phyloP scores from a whole-genome alignment of 2,797 vertebrate species.

The Betta splendens region DNA sequence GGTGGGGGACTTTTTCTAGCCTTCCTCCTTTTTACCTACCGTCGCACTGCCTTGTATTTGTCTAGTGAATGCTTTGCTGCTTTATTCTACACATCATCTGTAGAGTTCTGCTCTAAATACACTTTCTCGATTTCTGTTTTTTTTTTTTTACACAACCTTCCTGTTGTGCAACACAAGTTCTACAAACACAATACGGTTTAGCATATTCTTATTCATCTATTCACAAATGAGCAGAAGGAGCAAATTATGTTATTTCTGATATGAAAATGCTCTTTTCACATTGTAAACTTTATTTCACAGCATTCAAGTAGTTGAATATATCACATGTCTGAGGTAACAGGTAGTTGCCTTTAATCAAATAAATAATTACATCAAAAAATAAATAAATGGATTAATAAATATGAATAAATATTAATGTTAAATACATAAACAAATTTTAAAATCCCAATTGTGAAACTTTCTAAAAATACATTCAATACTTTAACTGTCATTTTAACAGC shows the following conservation, averaged over 20 bases:
- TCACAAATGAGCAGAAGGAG: constrained; percentile 5
- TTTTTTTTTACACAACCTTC: neutral
- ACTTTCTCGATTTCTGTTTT: too few relatives aligned
- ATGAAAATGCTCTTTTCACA: constrained; percentile 22
- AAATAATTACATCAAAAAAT: constrained; percentile 22
- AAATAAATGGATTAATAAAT: constrained; percentile 47
- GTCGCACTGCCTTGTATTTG: neutral
- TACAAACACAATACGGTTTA: neutral
- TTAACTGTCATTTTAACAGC: neutral
- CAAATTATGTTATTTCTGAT: constrained; percentile 2
- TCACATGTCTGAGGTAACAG: neutral
- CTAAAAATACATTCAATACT: neutral
- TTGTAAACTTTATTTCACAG: constrained; percentile 2
- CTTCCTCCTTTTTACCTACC: neutral
- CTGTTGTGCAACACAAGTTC: too few relatives aligned
- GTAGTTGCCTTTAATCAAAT: constrained; percentile 12
- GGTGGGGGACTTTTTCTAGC: constrained; percentile 16
- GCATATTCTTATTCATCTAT: neutral
- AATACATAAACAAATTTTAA: constrained; percentile 13
- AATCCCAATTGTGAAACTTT: neutral
- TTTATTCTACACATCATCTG: neutral
- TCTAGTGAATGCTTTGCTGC: neutral
- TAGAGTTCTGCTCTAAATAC: neutral
- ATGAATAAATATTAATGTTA: constrained; percentile 23
- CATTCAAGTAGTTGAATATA: neutral